phyloP scores from a whole-genome alignment of 2,797 vertebrate species.

The Heteromormyrus szaboi region DNA sequence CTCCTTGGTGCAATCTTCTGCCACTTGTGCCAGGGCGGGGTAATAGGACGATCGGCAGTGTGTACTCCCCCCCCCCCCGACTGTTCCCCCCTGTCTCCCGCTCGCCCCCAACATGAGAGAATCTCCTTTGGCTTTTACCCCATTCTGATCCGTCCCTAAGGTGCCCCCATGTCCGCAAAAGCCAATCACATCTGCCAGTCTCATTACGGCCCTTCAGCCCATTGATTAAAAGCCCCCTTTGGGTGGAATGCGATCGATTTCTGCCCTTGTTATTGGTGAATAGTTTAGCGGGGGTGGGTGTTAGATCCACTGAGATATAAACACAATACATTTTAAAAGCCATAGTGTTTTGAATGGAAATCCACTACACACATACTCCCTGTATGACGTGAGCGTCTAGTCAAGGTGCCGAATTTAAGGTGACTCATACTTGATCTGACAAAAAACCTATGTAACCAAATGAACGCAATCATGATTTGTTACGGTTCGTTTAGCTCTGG shows the following conservation, averaged over 20 bases:
- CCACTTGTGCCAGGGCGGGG: slow-evolving; percentile 45
- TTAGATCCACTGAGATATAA: slow-evolving; percentile 2
- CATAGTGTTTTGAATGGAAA: not conserved
- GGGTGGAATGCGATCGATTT: slow-evolving; percentile 23
- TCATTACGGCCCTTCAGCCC: slow-evolving; percentile 15
- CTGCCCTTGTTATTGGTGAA: slow-evolving; percentile 12
- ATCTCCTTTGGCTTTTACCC: not conserved
- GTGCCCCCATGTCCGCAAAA: not conserved
- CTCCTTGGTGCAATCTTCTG: slow-evolving; percentile 36
- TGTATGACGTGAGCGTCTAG: not conserved
- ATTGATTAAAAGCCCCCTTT: slow-evolving; percentile 15
- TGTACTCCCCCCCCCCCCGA: not conserved
- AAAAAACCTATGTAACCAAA: not conserved
- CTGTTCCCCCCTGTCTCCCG: not conserved
- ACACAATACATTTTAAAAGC: not conserved
- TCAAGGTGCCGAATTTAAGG: not conserved
- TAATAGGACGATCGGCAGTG: slow-evolving; percentile 20
- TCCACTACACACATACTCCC: not conserved
- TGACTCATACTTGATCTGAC: not conserved
- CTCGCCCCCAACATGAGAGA: not conserved
- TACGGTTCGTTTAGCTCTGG: not conserved
- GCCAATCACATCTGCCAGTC: not conserved
- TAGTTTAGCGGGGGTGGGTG: not conserved
- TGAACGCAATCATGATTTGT: not conserved
- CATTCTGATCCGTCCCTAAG: not conserved